Evolutionary conservation across 53 echinoderm and acorn worm species (phyloP).

Genomic region (Henricia sp.): DNA sequence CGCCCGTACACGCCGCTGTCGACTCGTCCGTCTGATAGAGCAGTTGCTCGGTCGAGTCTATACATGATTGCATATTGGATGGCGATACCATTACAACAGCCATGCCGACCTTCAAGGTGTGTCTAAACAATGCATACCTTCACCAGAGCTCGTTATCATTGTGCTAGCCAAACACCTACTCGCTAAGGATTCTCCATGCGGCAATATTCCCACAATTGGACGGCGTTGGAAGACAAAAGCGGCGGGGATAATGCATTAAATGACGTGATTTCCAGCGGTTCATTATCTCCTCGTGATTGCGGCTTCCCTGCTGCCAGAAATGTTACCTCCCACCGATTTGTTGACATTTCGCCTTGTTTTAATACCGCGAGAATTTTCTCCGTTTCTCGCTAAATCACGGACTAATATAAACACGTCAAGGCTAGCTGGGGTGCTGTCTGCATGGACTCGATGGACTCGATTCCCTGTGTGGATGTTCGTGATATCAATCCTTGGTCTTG

Average conservation of each 20-base stretch:
- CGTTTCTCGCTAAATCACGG: slow-evolving; percentile 54
- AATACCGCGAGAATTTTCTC: slow-evolving; percentile 46
- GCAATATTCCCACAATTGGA: neutral
- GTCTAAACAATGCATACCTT: slow-evolving; percentile 25
- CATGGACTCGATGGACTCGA: neutral
- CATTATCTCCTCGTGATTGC: neutral
- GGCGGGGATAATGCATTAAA: neutral
- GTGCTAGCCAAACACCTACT: slow-evolving; percentile 17
- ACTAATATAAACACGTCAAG: slow-evolving; percentile 30
- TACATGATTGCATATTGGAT: slow-evolving; percentile 80
- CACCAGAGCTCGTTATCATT: slow-evolving; percentile 39
- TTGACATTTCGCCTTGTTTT: slow-evolving; percentile 58
- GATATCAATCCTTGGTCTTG: neutral
- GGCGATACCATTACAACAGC: slow-evolving; percentile 95
- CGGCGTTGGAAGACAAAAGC: slow-evolving; percentile 13
- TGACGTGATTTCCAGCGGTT: neutral
- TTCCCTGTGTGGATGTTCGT: neutral
- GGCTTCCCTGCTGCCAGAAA: slow-evolving; percentile 44
- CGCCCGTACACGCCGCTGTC: slow-evolving; percentile 64
- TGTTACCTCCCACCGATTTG: slow-evolving; percentile 57
- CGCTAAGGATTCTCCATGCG: neutral
- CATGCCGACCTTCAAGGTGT: slow-evolving; percentile 62
- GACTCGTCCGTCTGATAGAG: slow-evolving; percentile 55
- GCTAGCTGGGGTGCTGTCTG: neutral
- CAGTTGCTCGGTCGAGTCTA: slow-evolving; percentile 77